These are phyloP conservation scores for Coregonus sp. DNA, from an alignment of 2,797 vertebrate species.

Conservation along the genomic window DNA sequence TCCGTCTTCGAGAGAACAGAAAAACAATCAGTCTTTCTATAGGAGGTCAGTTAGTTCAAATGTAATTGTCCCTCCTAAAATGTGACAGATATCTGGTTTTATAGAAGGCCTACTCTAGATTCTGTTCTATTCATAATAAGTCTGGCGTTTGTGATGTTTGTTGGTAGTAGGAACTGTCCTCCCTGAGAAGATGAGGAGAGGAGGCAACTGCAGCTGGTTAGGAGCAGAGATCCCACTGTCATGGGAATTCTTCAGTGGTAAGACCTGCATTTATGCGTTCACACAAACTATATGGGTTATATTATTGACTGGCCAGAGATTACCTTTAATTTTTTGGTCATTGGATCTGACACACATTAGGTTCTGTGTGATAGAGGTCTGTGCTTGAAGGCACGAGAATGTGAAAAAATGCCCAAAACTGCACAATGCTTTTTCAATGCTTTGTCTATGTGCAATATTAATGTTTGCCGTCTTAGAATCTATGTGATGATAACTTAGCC, in stretches of 20 bases:
- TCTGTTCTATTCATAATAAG: background rate
- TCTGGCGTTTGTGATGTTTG: background rate
- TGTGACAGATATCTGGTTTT: background rate
- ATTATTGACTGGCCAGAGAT: background rate
- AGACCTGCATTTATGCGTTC: slow-evolving; percentile 8
- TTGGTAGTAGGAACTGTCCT: background rate
- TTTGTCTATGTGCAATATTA: background rate
- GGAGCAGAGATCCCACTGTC: slow-evolving; percentile 76
- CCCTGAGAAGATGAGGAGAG: slow-evolving; percentile 55
- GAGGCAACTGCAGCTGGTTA: slow-evolving; percentile 74
- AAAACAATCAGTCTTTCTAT: background rate
- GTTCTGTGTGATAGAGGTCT: background rate
- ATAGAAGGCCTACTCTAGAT: background rate
- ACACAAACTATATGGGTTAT: background rate
- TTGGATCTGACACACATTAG: background rate
- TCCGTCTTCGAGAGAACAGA: background rate
- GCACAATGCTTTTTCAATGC: background rate
- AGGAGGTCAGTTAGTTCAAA: slow-evolving; percentile 13
- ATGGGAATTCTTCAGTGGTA: slow-evolving; percentile 77
- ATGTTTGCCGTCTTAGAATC: background rate
- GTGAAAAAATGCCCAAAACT: background rate
- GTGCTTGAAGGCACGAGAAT: background rate
- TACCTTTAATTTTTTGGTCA: background rate
- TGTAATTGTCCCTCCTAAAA: background rate
- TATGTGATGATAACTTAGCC: background rate